These are phyloP conservation scores for Mesorhabditis belari DNA, from an alignment of 2,888 invertebrate species.

Conservation along the genomic window DNA sequence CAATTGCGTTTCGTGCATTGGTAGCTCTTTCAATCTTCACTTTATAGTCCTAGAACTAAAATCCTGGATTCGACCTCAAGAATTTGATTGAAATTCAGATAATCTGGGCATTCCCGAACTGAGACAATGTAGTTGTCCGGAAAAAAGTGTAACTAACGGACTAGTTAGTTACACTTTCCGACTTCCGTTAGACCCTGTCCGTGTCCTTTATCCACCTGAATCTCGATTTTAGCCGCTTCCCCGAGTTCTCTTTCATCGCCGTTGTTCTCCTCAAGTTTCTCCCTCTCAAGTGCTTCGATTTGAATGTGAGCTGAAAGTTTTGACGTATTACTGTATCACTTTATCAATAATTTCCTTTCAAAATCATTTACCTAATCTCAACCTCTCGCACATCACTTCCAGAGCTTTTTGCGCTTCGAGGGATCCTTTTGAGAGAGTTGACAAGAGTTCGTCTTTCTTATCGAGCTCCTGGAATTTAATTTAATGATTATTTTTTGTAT, in stretches of 20 bases:
- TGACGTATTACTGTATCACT: too few species aligned
- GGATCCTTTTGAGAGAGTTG: conserved; percentile 15
- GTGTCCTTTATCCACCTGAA: neutral
- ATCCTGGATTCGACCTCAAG: too few species aligned
- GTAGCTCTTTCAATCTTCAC: too few species aligned
- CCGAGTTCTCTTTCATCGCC: neutral
- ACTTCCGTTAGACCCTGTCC: neutral
- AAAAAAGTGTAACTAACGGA: too few species aligned
- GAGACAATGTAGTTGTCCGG: too few species aligned
- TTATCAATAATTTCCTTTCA: too few species aligned
- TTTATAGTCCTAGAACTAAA: too few species aligned
- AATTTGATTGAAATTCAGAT: too few species aligned
- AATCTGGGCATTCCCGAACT: too few species aligned
- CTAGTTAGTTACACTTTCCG: too few species aligned
- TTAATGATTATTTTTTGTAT: neutral
- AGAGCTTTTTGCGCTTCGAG: conserved; percentile 11
- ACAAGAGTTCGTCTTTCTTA: conserved; percentile 24
- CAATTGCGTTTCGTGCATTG: too few species aligned
- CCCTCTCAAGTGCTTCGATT: neutral
- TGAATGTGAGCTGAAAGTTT: neutral
- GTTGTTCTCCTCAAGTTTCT: neutral
- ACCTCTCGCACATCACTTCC: conserved; percentile 8
- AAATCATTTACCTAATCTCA: conserved; percentile 1
- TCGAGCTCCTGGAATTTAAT: conserved; percentile 20
- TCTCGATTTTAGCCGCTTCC: neutral